Evolutionary conservation across 2,888 invertebrate genomes (phyloP).

Genomic region (Drosophila picticornis): DNA sequence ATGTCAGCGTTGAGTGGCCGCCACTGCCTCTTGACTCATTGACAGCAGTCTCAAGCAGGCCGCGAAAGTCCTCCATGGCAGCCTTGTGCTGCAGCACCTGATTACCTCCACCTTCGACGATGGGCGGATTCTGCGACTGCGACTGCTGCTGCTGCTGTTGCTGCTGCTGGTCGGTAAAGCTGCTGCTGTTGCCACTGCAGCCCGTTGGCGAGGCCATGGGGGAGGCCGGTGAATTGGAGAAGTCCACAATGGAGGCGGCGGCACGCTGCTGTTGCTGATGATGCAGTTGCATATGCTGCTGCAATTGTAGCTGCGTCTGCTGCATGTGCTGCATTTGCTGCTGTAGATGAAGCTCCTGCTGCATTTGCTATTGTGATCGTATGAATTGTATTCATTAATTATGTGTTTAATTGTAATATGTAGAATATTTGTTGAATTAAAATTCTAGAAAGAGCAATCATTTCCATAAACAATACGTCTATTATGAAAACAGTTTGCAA

Average conservation of each 20-base stretch:
- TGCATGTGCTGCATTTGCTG: slow-evolving; percentile 47
- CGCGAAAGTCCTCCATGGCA: slow-evolving; percentile 69
- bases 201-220: slow-evolving; percentile 82
- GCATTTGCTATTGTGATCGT: slow-evolving; percentile 10
- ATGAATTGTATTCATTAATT: background rate
- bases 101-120: slow-evolving; percentile 43
- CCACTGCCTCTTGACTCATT: slow-evolving; percentile 57
- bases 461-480: background rate
- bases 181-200: slow-evolving; percentile 33
- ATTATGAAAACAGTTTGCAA: background rate
- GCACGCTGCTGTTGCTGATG: slow-evolving; percentile 59
- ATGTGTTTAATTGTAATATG: background rate
- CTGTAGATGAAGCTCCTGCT: slow-evolving; percentile 38
- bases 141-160: slow-evolving; percentile 17
- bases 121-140: slow-evolving; percentile 15
- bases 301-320: slow-evolving; percentile 77
- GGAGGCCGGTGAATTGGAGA: slow-evolving; percentile 82
- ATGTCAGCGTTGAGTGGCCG: slow-evolving; percentile 52
- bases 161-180: slow-evolving; percentile 58
- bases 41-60: slow-evolving; percentile 69
- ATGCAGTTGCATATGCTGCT: slow-evolving; percentile 75
- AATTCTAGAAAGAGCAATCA: background rate
- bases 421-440: background rate
- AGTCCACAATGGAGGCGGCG: slow-evolving; percentile 57
- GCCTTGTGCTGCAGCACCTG: slow-evolving; percentile 60